A percentile compares a stretch with the other conserved stretches of the same genome.
phyloP scores from a whole-genome alignment of 2,888 invertebrate species.

The Nematopogon swammerdamellus region DNA sequence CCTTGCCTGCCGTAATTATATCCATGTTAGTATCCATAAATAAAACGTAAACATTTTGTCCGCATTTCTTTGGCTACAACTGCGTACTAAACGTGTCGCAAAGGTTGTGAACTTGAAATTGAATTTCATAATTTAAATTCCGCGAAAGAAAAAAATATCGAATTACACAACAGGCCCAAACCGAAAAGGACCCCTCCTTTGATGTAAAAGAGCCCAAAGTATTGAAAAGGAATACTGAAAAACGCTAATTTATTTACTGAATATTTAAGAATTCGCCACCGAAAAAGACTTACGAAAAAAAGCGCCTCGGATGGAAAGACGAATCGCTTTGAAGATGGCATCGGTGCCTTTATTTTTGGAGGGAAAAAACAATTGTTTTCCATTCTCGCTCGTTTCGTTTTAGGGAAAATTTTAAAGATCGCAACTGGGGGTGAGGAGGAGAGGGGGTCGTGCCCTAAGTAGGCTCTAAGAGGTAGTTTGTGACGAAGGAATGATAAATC shows the following conservation, averaged over 20 bases:
- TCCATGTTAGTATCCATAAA: no score
- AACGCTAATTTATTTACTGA: background rate
- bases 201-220: background rate
- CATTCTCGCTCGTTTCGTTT: background rate
- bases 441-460: no score
- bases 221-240: background rate
- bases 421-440: no score
- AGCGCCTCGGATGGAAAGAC: background rate
- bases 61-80: no score
- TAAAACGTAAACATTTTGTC: no score
- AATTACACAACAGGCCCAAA: background rate
- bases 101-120: no score
- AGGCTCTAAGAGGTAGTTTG: no score
- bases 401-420: background rate
- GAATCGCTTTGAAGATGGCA: background rate
- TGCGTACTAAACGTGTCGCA: no score
- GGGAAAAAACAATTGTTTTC: background rate
- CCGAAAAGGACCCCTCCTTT: background rate
- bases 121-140: no score
- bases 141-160: background rate
- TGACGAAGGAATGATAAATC: no score
- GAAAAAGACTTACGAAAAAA: no score
- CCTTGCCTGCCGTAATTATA: no score
- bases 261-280: background rate
- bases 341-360: background rate